A percentile compares a stretch with the other conserved stretches of the same genome.
These are phyloP conservation scores for Cremastinae sp. DNA, from an alignment of 2,888 invertebrate species.

Conservation along the genomic window DNA sequence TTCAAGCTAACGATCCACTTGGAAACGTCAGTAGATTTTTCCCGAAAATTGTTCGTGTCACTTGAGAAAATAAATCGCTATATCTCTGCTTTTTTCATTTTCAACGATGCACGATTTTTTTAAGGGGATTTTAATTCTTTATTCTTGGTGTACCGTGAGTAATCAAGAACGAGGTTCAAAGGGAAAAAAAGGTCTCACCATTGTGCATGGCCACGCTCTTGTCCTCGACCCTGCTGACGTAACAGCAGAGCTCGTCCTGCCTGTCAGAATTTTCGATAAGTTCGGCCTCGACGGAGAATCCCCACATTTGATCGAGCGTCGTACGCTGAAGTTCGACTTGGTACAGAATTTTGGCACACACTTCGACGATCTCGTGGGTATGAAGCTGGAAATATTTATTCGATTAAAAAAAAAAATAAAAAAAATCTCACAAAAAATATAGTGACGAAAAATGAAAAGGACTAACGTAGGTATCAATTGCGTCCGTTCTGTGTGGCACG, in stretches of 20 bases:
- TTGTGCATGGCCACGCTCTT: conserved; percentile 98
- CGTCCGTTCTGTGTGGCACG: conserved; percentile 96
- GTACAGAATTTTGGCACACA: conserved; percentile 97
- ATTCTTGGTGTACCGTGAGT: not conserved
- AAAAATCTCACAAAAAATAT: not conserved
- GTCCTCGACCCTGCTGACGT: conserved; percentile 97
- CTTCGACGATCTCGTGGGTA: conserved; percentile 96
- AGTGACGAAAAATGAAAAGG: not conserved
- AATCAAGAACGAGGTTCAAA: conserved; percentile 2
- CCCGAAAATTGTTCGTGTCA: too few relatives aligned
- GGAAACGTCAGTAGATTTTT: not conserved
- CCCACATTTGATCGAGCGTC: conserved; percentile 97
- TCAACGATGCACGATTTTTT: not conserved
- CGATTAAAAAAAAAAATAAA: not conserved
- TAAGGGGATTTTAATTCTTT: not conserved
- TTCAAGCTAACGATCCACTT: not conserved
- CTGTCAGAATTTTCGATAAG: conserved; percentile 97
- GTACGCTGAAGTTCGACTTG: conserved; percentile 96
- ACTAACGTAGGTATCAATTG: conserved; percentile 97
- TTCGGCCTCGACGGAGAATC: conserved; percentile 98
- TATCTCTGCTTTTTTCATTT: too few relatives aligned
- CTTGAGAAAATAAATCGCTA: too few relatives aligned
- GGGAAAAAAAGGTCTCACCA: conserved; percentile 84
- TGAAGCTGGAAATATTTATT: conserved; percentile 85
- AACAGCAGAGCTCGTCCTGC: conserved; percentile 98